Conservation (phyloP, 2,888 invertebrate species). For the Agrotis clavis region DNA sequence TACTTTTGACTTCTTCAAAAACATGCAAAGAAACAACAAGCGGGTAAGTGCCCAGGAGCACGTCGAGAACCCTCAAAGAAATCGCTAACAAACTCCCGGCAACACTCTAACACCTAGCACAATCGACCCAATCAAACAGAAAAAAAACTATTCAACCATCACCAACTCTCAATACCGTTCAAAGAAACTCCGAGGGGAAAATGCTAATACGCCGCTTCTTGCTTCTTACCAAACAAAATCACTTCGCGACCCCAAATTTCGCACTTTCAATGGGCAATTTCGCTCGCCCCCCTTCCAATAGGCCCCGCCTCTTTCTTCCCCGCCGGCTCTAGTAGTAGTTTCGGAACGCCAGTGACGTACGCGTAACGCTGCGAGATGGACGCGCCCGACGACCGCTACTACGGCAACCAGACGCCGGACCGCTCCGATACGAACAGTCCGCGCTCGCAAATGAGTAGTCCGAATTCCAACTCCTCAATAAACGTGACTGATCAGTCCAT, state of each 20-base stretch:
- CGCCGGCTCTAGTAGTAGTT: conserved; percentile 65
- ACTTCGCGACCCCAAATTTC: conserved; percentile 90
- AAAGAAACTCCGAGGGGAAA: conserved; percentile 85
- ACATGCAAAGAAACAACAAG: conserved; percentile 67
- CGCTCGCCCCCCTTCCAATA: conserved; percentile 82
- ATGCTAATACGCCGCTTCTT: conserved; percentile 88
- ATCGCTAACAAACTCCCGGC: conserved; percentile 76
- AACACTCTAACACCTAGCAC: conserved; percentile 82
- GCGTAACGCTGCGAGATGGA: conserved; percentile 82
- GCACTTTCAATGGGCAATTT: conserved; percentile 90
- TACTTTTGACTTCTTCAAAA: conserved; percentile 62
- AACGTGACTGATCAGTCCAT: conserved; percentile 90
- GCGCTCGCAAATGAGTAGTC: conserved; percentile 87
- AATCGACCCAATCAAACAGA: conserved; percentile 89
- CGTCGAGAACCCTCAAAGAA: conserved; percentile 73
- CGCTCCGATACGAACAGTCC: conserved; percentile 86
- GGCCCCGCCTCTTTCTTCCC: conserved; percentile 78
- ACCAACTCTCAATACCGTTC: conserved; percentile 74
- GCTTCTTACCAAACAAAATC: conserved; percentile 89
- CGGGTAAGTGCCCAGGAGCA: conserved; percentile 43
- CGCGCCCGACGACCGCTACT: conserved; percentile 84
- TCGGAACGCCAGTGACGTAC: conserved; percentile 78
- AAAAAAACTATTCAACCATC: conserved; percentile 84
- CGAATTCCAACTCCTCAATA: conserved; percentile 89
- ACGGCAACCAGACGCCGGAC: conserved; percentile 83